A percentile compares a stretch with the other conserved stretches of the same genome.
These are phyloP conservation scores for Asbolus verrucosus DNA, from an alignment of 1,140 invertebrate species.

Conservation along the genomic window DNA sequence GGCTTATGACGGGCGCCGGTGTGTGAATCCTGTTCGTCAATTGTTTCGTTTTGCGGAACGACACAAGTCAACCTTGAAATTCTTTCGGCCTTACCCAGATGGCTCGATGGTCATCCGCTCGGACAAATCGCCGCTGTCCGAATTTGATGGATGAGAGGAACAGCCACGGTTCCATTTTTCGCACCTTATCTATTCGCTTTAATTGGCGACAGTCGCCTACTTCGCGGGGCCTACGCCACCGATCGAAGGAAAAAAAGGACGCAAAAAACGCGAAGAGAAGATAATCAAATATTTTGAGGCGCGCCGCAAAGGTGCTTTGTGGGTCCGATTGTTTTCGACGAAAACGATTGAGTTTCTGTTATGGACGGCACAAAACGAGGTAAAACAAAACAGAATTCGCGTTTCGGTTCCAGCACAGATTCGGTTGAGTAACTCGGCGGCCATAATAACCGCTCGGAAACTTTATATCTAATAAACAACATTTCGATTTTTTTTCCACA, in stretches of 20 bases:
- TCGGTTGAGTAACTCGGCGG: not conserved
- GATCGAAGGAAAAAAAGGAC: no score
- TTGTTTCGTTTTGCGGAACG: slow-evolving; percentile 49
- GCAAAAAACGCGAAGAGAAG: no score
- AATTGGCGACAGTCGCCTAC: not conserved
- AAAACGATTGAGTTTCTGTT: no score
- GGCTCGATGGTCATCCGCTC: not conserved
- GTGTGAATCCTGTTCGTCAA: slow-evolving; percentile 47
- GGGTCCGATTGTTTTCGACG: no score
- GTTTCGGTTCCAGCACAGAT: not conserved
- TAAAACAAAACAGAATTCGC: no score
- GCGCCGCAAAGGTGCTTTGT: no score
- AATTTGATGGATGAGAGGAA: not conserved
- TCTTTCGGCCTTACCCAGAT: slow-evolving; percentile 33
- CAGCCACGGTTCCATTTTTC: not conserved
- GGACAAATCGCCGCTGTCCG: not conserved
- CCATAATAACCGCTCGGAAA: not conserved
- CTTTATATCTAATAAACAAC: slow-evolving; percentile 4
- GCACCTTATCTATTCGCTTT: not conserved
- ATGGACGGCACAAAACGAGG: no score
- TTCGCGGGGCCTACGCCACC: no score
- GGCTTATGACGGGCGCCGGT: slow-evolving; percentile 17
- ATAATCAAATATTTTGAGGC: no score
- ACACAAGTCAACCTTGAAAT: slow-evolving; percentile 48
- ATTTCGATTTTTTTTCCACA: not conserved